These are phyloP conservation scores for Ectemnius lituratus DNA, from an alignment of 2,888 invertebrate species.

Conservation along the genomic window DNA sequence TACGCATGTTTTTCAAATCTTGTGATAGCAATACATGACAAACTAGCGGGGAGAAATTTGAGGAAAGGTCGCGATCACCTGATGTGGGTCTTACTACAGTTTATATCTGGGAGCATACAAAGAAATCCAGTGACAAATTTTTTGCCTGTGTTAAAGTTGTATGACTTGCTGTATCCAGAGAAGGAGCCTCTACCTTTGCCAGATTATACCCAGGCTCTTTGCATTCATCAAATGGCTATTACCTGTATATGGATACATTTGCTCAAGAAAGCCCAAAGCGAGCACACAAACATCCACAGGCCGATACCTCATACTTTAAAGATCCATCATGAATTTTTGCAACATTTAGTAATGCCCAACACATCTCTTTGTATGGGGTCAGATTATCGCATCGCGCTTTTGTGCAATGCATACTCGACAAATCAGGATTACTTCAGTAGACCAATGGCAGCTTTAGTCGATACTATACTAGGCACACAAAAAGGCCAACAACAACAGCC, in stretches of 20 bases:
- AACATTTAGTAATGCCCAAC: constrained; percentile 89
- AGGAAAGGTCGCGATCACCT: constrained; percentile 96
- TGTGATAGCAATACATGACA: constrained; percentile 92
- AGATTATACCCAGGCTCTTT: constrained; percentile 91
- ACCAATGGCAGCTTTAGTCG: constrained; percentile 95
- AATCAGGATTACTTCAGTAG: constrained; percentile 94
- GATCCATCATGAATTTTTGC: constrained; percentile 92
- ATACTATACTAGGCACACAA: constrained; percentile 88
- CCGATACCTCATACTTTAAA: constrained; percentile 90
- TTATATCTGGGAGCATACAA: constrained; percentile 97
- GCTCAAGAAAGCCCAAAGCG: constrained; percentile 94
- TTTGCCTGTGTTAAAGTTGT: constrained; percentile 90
- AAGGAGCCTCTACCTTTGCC: constrained; percentile 93
- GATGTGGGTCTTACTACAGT: constrained; percentile 99
- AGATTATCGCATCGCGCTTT: constrained; percentile 93
- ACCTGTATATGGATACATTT: constrained; percentile 98
- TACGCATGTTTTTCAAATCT: constrained; percentile 96
- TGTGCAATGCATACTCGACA: constrained; percentile 97
- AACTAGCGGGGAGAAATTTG: constrained; percentile 88
- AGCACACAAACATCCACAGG: constrained; percentile 87
- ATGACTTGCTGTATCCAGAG: constrained; percentile 95
- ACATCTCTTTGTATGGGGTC: constrained; percentile 87
- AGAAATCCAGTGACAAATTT: constrained; percentile 84
- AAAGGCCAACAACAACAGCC: constrained; percentile 81
- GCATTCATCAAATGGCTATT: constrained; percentile 94